phyloP scores from a whole-genome alignment of 2,797 vertebrate species.

The Eulemur mongoz region DNA sequence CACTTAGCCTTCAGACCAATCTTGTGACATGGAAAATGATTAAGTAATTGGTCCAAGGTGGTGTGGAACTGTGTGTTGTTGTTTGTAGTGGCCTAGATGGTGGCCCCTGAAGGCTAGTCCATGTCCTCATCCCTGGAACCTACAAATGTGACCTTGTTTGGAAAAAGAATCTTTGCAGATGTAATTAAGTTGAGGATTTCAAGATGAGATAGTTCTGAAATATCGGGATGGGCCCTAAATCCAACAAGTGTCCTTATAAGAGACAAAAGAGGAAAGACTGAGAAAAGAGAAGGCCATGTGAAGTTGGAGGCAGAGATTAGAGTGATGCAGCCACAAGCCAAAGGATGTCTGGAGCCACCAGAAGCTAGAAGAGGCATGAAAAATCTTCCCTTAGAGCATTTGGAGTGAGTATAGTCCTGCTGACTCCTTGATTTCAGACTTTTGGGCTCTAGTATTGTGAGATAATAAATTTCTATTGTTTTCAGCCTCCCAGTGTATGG shows the following conservation, averaged over 20 bases:
- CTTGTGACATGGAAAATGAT: not conserved
- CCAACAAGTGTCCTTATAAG: not conserved
- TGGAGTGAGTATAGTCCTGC: not conserved
- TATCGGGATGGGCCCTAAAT: not conserved
- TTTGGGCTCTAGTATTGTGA: not conserved
- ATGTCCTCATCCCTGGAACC: not conserved
- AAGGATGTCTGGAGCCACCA: not conserved
- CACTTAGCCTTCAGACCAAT: not conserved
- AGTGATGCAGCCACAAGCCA: not conserved
- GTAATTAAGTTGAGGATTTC: not conserved
- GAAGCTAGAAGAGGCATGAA: not conserved
- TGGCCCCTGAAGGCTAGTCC: not conserved
- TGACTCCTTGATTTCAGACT: not conserved
- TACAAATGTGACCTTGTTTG: not conserved
- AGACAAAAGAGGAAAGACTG: not conserved
- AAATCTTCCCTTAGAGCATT: not conserved
- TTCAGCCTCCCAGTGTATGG: not conserved
- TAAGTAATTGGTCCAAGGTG: not conserved
- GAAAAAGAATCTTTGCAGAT: not conserved
- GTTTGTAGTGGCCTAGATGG: not conserved
- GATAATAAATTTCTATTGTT: not conserved
- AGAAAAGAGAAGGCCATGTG: not conserved
- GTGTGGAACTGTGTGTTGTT: not conserved
- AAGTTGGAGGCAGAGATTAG: not conserved
- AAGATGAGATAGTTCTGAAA: not conserved